These are phyloP conservation scores for Platyrinchus mystaceus DNA, from an alignment of 2,797 vertebrate genomes.

Conservation along the genomic window DNA sequence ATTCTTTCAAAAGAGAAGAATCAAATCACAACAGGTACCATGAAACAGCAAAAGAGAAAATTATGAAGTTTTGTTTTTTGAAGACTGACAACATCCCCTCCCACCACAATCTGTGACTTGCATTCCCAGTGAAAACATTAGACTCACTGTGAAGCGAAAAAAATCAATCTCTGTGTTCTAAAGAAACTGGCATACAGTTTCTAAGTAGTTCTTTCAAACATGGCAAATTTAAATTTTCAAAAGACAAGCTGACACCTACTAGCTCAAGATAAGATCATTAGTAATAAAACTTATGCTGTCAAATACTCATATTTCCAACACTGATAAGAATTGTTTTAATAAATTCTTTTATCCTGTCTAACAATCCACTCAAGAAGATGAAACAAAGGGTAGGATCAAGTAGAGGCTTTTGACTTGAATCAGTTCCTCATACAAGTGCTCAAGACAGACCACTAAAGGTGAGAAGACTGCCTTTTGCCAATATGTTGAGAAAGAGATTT, in stretches of 20 bases:
- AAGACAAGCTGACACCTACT: background rate
- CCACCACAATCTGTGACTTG: conserved; percentile 4
- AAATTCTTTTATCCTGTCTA: background rate
- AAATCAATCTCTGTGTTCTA: background rate
- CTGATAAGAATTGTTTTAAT: background rate
- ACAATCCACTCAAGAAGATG: background rate
- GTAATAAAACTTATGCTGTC: background rate
- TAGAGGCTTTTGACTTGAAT: background rate
- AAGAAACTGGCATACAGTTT: background rate
- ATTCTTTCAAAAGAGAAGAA: background rate
- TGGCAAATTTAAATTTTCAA: background rate
- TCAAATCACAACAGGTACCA: background rate
- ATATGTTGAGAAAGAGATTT: background rate
- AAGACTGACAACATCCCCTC: background rate
- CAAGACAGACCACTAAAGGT: background rate
- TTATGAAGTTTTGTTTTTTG: background rate
- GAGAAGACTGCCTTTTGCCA: background rate
- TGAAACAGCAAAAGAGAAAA: background rate
- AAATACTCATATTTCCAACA: background rate
- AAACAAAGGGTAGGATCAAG: background rate
- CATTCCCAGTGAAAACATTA: background rate
- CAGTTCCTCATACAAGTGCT: background rate
- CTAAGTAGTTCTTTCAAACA: background rate
- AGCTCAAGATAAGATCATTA: background rate
- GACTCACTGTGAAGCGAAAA: background rate